Evolutionary conservation across 2,797 vertebrate genomes (phyloP), one percentile per base, ranked within the genome.

Genomic region (Meda fulgida): DNA sequence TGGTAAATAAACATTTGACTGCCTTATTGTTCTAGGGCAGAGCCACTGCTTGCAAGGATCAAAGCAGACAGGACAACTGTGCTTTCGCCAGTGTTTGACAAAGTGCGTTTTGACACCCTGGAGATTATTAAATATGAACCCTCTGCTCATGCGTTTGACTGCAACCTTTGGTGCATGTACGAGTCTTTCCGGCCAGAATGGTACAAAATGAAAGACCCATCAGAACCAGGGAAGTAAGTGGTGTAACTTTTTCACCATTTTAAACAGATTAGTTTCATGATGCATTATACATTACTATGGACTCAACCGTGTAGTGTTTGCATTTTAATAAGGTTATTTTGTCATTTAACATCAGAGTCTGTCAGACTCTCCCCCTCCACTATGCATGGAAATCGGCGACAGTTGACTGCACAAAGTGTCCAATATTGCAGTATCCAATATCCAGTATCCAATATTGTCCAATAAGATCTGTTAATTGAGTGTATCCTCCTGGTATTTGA

Each of bases 151-250:
- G 95, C 90, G 1, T 97, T 97, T 84, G 91, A 95, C 87, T 97
- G 96, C 95, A 88, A 90, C 3, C 87, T 96, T 10, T 97, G 95
- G 95, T 96, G 95, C 89, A 88, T 87, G 89, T 96, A 96, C 0
- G 94, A 94, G 67, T 0, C 2, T 23, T 90, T 95, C 85, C 91
- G 91, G 71, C 86, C 90, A 4, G 93, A 93, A 73, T 96, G 95
- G 95, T 90, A 94, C 13, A 82, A 92, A 5, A 26, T 19, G 2
- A 87, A 92, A 2, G 95, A 97, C 46, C 82, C 90, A 10, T 92
- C 94, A 0, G 91, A 88, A 34, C 95, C 96, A 14, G 91, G 93
- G 58, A 95, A 91, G 96, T 96, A 90, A 92, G 95, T 92, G 40
- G 21, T 53, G 10, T 21, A 21, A 0, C 0, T 21, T 48, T 75